Evolutionary conservation across 2,888 invertebrate genomes (phyloP), one percentile per base, ranked within the genome.

Genomic region (Ectropis crepuscularia): DNA sequence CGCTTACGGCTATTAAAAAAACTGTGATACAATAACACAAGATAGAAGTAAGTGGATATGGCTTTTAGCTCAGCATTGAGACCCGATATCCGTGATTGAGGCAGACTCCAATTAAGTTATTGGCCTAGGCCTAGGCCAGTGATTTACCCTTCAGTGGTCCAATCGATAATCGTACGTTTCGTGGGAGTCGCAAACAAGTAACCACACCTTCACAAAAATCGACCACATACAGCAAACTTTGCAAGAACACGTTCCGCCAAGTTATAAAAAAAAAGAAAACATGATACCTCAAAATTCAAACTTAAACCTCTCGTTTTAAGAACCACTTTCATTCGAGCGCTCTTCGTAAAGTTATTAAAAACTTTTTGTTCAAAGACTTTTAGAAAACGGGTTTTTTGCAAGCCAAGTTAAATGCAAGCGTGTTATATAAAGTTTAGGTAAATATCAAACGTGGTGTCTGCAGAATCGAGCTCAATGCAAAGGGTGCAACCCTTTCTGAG

Each of bases 401-500:
- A 65, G 51, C 64, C 41, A 59, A 60, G 62, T 57, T 58, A 57
- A 63, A 61, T 63, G 63, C 65, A 70, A 50, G 57, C 57, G 53
- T 45, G 51, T 60, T 72, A 57, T 71, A 76, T 67, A 67, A 65
- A 50, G 41, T 68, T 12, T 53, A 49, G 63, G 80, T 83, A 82
- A 72, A 82, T 85, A 81, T 75, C 75, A 86, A 86, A 86, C 86
- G 76, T 77, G 71, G 66, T 73, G 70, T 76, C 74, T 89, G 89
- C 89, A 89, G 76, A 79, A 78, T 71, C 65, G 85, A 89, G 88
- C 90, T 90, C 83, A 69, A 41, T 8, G 78, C 81, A 72, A 83
- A 84, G 89, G 90, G 88, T 81, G 71, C 71, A 75, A 83, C 88
- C 89, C 90, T 85, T 82, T 80, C 74, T 71, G 66, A 48, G 37